These are phyloP conservation scores for Eristalis intricaria DNA, from an alignment of 2,888 invertebrate genomes.

Conservation along the genomic window DNA sequence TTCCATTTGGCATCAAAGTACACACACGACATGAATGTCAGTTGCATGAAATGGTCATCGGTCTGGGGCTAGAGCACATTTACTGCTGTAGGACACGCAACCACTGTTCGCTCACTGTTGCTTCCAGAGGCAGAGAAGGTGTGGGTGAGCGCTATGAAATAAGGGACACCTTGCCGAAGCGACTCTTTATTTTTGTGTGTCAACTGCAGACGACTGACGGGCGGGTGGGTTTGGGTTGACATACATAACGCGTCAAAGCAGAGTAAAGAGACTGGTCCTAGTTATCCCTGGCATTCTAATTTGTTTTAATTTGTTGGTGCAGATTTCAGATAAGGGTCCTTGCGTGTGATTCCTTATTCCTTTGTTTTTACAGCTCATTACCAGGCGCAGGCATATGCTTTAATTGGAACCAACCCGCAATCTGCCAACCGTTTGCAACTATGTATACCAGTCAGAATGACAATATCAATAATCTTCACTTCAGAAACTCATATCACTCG, in stretches of 20 bases:
- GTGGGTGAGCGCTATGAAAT: not conserved
- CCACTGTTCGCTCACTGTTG: not conserved
- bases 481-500: constrained; percentile 61
- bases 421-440: not conserved
- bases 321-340: constrained; percentile 43
- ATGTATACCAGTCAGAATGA: constrained; percentile 1
- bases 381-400: not conserved
- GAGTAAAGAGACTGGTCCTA: not conserved
- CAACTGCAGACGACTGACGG: constrained; percentile 29
- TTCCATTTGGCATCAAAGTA: constrained; percentile 18
- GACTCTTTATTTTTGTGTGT: constrained; percentile 17
- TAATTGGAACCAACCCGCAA: constrained; percentile 27
- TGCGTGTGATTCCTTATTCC: constrained; percentile 2
- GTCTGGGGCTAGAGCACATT: constrained; percentile 1
- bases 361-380: constrained; percentile 36
- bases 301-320: constrained; percentile 53
- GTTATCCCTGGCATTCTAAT: constrained; percentile 53
- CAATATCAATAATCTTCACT: constrained; percentile 51
- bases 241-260: not conserved
- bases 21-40: constrained; percentile 52
- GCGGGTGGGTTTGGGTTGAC: not conserved
- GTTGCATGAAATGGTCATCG: constrained; percentile 54
- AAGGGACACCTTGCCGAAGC: not conserved
- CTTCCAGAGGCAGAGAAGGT: not conserved
- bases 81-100: constrained; percentile 46